Evolutionary conservation across 2,113 vertebrate species (phyloP).

Genomic region (Ancistrus triradiatus): DNA sequence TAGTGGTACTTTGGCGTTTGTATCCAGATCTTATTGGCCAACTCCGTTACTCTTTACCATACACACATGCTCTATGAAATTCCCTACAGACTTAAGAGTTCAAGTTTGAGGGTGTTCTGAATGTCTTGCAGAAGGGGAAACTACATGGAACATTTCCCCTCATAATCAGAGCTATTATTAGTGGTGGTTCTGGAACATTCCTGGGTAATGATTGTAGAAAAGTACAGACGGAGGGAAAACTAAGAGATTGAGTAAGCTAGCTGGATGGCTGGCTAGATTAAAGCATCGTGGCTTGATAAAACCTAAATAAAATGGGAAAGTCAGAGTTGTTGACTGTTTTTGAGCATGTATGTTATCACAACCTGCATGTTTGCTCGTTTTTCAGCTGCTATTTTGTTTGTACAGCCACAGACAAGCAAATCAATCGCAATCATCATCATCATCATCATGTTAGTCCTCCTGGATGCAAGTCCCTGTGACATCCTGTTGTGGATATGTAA

Average conservation of each 20-base stretch:
- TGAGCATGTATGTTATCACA: slow-evolving; percentile 19
- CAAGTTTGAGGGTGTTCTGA: neutral
- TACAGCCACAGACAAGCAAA: slow-evolving; percentile 21
- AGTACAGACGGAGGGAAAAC: slow-evolving; percentile 40
- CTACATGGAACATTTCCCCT: slow-evolving; percentile 52
- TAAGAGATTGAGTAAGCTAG: slow-evolving; percentile 4
- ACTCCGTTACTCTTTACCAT: neutral
- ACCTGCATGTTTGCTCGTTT: neutral
- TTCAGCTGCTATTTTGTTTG: neutral
- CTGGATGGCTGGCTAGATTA: slow-evolving; percentile 37
- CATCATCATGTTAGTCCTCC: too few species aligned
- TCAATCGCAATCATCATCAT: slow-evolving; percentile 49
- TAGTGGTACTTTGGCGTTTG: neutral
- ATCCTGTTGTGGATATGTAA: too few species aligned
- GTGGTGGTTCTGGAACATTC: slow-evolving; percentile 58
- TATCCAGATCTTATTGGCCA: too few species aligned
- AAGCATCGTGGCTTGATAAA: slow-evolving; percentile 29
- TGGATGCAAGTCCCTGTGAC: too few species aligned
- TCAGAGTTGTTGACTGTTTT: slow-evolving; percentile 28
- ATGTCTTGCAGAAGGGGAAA: slow-evolving; percentile 29
- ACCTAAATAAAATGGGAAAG: slow-evolving; percentile 23
- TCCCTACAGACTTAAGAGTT: slow-evolving; percentile 4
- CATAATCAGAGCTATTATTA: slow-evolving; percentile 59
- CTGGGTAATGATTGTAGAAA: slow-evolving; percentile 52
- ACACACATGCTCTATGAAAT: neutral